Evolutionary conservation across 2,888 invertebrate genomes (phyloP).

Genomic region (Argyra leucocephala): DNA sequence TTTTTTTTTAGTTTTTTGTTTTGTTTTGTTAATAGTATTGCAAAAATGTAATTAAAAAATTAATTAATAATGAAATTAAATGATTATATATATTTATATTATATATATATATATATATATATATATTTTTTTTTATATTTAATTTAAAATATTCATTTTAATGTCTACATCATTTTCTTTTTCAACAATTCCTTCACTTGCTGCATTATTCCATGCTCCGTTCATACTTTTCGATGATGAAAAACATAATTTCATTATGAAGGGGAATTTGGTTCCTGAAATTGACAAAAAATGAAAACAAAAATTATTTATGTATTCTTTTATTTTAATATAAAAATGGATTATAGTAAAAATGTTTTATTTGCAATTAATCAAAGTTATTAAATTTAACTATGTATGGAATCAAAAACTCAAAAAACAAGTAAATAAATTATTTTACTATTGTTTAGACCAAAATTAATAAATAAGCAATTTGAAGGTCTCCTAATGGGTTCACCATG

Average conservation of each 20-base stretch:
- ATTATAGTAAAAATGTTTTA: too few species aligned
- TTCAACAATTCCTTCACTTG: conserved; percentile 42
- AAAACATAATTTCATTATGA: conserved; percentile 97
- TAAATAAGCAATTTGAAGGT: too few species aligned
- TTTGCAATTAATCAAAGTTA: too few species aligned
- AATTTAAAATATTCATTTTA: conserved; percentile 21
- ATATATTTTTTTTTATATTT: conserved; percentile 29
- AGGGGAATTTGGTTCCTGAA: conserved; percentile 91
- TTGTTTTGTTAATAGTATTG: conserved; percentile 18
- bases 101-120: too few species aligned
- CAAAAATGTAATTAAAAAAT: conserved; percentile 12
- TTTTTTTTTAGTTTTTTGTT: conserved; percentile 18
- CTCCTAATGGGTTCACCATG: too few species aligned
- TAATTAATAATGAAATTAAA: too few species aligned
- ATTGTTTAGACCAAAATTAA: too few species aligned
- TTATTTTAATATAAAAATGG: too few species aligned
- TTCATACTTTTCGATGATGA: conserved; percentile 61
- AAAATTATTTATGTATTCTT: background rate
- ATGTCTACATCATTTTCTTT: conserved; percentile 41
- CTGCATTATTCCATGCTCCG: conserved; percentile 50
- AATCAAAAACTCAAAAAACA: too few species aligned
- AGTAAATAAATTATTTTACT: too few species aligned
- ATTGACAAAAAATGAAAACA: background rate
- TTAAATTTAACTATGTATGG: too few species aligned
- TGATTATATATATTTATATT: too few species aligned